Evolutionary conservation across 35 echinoderm and acorn worm species (phyloP).

Genomic region (Nesometra sesokonis): DNA sequence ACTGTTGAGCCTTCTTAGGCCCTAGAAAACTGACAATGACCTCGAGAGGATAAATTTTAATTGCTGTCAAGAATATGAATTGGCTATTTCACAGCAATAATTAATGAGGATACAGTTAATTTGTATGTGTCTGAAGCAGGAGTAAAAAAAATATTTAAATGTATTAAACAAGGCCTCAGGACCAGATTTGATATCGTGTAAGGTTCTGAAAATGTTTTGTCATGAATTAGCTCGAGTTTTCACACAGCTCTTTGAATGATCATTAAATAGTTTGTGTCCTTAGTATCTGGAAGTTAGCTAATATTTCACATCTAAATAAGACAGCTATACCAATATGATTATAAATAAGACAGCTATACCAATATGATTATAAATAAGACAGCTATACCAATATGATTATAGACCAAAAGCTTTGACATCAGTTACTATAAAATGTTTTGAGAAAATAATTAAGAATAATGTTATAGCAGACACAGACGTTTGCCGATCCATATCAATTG

Average conservation of each 20-base stretch:
- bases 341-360: no score
- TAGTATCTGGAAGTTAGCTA: not conserved
- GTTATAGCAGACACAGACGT: not conserved
- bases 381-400: not conserved
- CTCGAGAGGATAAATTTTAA: no score
- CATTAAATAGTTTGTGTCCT: not conserved
- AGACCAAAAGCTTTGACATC: not conserved
- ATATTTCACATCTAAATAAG: not conserved
- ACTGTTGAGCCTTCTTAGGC: no score
- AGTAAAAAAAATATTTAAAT: not conserved
- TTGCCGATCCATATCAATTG: not conserved
- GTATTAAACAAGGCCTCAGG: not conserved
- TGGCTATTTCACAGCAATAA: not conserved
- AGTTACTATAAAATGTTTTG: not conserved
- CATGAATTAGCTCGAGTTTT: not conserved
- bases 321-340: no score
- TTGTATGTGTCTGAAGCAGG: not conserved
- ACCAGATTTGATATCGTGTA: not conserved
- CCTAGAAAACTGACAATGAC: no score
- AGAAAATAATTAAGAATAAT: not conserved
- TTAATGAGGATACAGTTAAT: not conserved
- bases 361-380: no score
- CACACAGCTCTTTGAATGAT: not conserved
- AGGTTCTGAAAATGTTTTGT: not conserved
- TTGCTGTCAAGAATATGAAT: no score